Evolutionary conservation across 1,140 invertebrate species (phyloP).

Genomic region (Chrysopa pallens): DNA sequence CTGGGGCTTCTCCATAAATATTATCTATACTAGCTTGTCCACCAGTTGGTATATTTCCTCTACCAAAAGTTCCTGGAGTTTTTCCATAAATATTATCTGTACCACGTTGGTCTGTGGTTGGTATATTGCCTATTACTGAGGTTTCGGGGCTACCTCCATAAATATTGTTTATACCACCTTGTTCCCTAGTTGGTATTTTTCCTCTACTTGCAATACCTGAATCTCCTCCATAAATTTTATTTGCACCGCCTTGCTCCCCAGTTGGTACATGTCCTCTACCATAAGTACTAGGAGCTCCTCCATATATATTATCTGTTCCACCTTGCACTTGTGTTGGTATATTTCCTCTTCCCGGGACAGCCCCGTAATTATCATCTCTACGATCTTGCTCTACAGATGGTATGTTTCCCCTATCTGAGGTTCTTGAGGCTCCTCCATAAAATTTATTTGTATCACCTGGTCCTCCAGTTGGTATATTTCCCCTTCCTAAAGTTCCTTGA

Average conservation of each 20-base stretch:
- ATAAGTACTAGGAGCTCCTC: conserved; percentile 2
- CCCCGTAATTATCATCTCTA: too few relatives aligned
- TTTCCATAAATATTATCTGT: too few relatives aligned
- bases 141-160: conserved; percentile 4
- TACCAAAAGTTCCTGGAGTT: too few relatives aligned
- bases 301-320: conserved; percentile 1
- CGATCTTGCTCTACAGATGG: too few relatives aligned
- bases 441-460: conserved; percentile 1
- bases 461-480: conserved; percentile 4
- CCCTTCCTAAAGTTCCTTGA: conserved; percentile 2
- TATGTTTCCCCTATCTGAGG: conserved; percentile 3
- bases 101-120: too few relatives aligned
- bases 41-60: too few relatives aligned
- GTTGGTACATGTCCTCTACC: conserved; percentile 4
- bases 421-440: conserved; percentile 2
- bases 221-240: not conserved
- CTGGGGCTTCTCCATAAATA: conserved; percentile 3
- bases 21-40: not conserved
- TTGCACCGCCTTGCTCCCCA: conserved; percentile 7
- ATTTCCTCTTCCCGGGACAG: too few relatives aligned
- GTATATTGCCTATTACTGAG: conserved; percentile 3
- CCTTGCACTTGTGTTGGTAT: conserved; percentile 3
- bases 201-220: not conserved
- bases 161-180: conserved; percentile 1
- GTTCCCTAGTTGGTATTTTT: not conserved